Base-by-base conservation (phyloP, 2,888 invertebrate genomes). In the Ophioninae sp. region DNA sequence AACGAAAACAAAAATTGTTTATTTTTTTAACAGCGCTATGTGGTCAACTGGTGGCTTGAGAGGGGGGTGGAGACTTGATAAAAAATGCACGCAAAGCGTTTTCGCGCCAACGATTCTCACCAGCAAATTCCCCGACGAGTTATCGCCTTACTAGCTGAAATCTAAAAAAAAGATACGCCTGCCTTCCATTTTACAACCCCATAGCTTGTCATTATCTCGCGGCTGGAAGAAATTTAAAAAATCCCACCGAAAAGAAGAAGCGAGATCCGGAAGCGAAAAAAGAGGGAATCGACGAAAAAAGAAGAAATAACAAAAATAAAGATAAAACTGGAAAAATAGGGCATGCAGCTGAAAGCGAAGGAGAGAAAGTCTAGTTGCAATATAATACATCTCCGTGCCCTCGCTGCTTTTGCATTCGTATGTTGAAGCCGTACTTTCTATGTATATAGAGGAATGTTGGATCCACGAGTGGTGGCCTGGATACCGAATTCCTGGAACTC, bases 161-260 rank as follows among this genome's bases (percentile, higher is more conserved):
- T 85, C 78, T 41, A 41, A 51, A 68, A 71, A 17, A 39, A 68
- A 74, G 74, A 69, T 63, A 72, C 56, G 71, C 44, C 67, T 44
- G 56, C 63, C 64, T 67, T 77, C 64, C 68, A 77, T 72, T 75
- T 41, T 72, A 56, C 41, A 39, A 72, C 74, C 80, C 79, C 86
- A 83, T 85, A 85, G 85, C 83, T 86, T 72, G 83, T 82, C 80
- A 83, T 85, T 86, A 85, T 86, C 81, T 81, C 76, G 71, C 44
- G 63, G 37, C 9, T 41, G 23, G 63, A 56, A 61, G 59, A 63
- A 77, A 67, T 64, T 71, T n/a, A 79, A 75, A 80, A 79, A 71
- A 75, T 51, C 22, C 10, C 23, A 63, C 17, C 37, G 13, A 30
- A 71, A 37, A 76, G 78, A 77, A 77, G 56, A 67, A 69, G 39